Conservation (phyloP, 1,140 invertebrate species). For the Atta cephalotes region DNA sequence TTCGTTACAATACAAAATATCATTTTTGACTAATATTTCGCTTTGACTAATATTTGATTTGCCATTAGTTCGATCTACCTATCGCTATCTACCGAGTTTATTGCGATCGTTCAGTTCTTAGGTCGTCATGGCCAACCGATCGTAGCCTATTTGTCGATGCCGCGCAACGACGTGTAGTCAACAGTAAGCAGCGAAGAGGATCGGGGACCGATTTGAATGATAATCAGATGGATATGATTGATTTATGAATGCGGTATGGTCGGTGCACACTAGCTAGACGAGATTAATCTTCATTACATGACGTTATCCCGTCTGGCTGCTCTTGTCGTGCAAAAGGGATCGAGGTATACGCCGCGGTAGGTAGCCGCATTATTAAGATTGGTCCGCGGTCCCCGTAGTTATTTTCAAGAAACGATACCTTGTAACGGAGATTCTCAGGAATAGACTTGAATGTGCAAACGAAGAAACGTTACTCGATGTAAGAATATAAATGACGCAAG, state of each 20-base stretch:
- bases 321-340: slow-evolving; percentile 43
- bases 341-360: slow-evolving; percentile 51
- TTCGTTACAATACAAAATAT: neutral
- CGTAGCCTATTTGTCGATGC: slow-evolving; percentile 54
- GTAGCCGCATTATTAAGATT: slow-evolving; percentile 62
- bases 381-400: slow-evolving; percentile 43
- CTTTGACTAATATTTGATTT: neutral
- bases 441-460: neutral
- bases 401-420: slow-evolving; percentile 34
- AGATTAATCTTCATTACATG: slow-evolving; percentile 84
- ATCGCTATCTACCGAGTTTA: slow-evolving; percentile 38
- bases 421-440: slow-evolving; percentile 15
- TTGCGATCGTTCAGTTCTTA: slow-evolving; percentile 43
- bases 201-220: slow-evolving; percentile 80
- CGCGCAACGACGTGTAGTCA: slow-evolving; percentile 38
- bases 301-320: slow-evolving; percentile 74
- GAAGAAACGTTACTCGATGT: neutral
- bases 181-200: slow-evolving; percentile 44
- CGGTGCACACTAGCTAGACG: slow-evolving; percentile 65
- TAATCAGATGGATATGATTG: slow-evolving; percentile 82
- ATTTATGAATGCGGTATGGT: slow-evolving; percentile 80
- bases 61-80: slow-evolving; percentile 4
- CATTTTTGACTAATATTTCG: neutral
- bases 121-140: slow-evolving; percentile 17
- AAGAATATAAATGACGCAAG: neutral